Percentiles rank a stretch among this genome's conserved stretches.
These are phyloP conservation scores for Nettapus auritus DNA, from an alignment of 2,113 vertebrate species.

Conservation along the genomic window DNA sequence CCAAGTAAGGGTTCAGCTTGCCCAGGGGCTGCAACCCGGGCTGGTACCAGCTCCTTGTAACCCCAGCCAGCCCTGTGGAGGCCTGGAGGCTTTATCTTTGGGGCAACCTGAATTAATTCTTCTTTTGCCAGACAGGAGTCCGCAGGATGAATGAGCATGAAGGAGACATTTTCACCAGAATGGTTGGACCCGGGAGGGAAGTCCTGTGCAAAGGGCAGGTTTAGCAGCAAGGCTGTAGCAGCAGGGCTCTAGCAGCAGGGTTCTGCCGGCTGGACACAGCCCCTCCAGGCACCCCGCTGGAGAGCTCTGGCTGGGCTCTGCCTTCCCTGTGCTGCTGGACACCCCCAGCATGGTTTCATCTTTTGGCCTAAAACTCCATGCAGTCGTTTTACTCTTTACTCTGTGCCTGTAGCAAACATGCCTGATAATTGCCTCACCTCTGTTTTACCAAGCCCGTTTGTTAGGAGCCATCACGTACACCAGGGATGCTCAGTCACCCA, in stretches of 20 bases:
- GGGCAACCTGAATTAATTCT: background rate
- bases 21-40: fast-evolving
- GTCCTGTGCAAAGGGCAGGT: background rate
- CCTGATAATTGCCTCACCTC: background rate
- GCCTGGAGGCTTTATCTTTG: background rate
- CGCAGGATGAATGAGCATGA: fast-evolving
- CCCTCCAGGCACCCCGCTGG: background rate
- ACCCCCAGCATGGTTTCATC: background rate
- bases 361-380: fast-evolving
- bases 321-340: background rate
- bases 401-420: background rate
- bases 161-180: fast-evolving
- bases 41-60: background rate
- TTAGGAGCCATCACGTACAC: background rate
- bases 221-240: background rate
- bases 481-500: background rate
- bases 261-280: background rate
- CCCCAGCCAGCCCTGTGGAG: background rate
- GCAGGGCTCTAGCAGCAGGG: background rate
- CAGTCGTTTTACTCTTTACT: background rate
- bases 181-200: background rate
- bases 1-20: background rate
- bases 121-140: fast-evolving
- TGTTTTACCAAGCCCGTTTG: background rate
- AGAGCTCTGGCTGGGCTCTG: background rate